A percentile compares a stretch with the other conserved stretches of the same genome.
phyloP scores from a whole-genome alignment of 2,888 invertebrate species.

The Argyresthia goedartella region DNA sequence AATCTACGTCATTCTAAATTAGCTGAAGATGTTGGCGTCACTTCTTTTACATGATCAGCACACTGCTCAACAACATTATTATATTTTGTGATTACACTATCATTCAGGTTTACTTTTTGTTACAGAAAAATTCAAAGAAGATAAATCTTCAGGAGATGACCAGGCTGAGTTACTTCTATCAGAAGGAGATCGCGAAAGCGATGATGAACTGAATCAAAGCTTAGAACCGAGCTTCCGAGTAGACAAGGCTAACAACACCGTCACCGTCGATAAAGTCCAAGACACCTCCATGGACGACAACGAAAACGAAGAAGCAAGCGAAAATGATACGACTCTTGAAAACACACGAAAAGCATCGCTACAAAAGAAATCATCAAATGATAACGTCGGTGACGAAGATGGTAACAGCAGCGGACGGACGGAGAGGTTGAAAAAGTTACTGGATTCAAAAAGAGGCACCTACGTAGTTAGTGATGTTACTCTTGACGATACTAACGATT shows the following conservation, averaged over 20 bases:
- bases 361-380: background rate
- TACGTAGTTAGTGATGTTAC: background rate
- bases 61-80: background rate
- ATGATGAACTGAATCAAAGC: constrained; percentile 37
- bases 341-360: background rate
- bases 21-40: too few relatives aligned
- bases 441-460: constrained; percentile 3
- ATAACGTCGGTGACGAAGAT: constrained; percentile 15
- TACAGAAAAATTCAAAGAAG: constrained; percentile 37
- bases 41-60: too few relatives aligned
- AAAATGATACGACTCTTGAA: background rate
- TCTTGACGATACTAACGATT: background rate
- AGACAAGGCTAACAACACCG: constrained; percentile 20
- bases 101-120: constrained; percentile 4
- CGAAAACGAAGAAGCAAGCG: background rate
- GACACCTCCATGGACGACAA: background rate
- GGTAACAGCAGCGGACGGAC: constrained; percentile 12
- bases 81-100: background rate
- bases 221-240: constrained; percentile 46
- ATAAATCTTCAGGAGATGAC: constrained; percentile 15
- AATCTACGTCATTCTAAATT: too few relatives aligned
- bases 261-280: too few relatives aligned
- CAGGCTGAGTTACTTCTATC: constrained; percentile 23
- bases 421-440: background rate
- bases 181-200: constrained; percentile 23